Conservation (phyloP, 2,888 invertebrate species). For the Aporophyla nigra region DNA sequence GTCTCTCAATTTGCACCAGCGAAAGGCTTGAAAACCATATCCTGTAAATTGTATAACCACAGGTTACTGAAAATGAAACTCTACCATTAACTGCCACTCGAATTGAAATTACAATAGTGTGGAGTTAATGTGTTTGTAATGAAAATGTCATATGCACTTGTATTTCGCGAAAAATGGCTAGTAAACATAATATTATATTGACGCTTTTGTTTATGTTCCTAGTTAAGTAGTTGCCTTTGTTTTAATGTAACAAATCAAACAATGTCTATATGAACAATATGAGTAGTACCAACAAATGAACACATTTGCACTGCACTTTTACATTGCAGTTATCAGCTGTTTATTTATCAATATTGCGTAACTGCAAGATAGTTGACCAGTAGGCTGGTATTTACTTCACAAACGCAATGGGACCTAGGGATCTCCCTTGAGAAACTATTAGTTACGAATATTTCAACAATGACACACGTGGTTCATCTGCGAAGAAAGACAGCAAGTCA, state of each 20-base stretch:
- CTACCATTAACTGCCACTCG: background rate
- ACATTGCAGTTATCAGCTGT: background rate
- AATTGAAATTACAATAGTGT: constrained; percentile 13
- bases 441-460: constrained; percentile 1
- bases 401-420: background rate
- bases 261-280: constrained; percentile 24
- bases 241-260: constrained; percentile 9
- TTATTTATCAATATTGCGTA: background rate
- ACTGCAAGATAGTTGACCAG: background rate
- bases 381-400: background rate
- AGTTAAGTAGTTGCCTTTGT: constrained; percentile 4
- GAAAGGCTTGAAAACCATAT: background rate
- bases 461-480: background rate
- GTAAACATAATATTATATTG: constrained; percentile 7
- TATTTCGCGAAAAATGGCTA: constrained; percentile 12
- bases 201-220: constrained; percentile 11
- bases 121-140: background rate
- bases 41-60: background rate
- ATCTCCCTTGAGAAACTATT: constrained; percentile 5
- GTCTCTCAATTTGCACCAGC: background rate
- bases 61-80: constrained; percentile 15
- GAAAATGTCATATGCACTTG: constrained; percentile 5
- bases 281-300: background rate
- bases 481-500: background rate
- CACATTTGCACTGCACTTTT: constrained; percentile 8